phyloP scores from a whole-genome alignment of 2,797 vertebrate species.

The Acanthis flammea region DNA sequence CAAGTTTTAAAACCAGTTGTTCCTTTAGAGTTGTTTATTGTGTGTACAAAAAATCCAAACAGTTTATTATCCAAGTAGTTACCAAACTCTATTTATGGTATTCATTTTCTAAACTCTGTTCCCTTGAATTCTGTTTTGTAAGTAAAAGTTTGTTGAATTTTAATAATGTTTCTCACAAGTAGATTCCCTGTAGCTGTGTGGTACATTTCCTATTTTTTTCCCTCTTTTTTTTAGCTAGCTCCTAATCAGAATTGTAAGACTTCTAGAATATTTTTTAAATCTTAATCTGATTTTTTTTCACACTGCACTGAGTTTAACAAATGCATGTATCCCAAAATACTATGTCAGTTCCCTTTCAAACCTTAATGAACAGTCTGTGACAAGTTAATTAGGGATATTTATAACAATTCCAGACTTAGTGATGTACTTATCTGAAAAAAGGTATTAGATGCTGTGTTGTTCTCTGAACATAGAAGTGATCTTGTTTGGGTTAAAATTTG shows the following conservation, averaged over 20 bases:
- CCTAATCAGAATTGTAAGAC: background rate
- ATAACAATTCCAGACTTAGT: background rate
- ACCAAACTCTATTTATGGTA: background rate
- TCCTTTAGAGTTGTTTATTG: background rate
- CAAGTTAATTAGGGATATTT: constrained; percentile 31
- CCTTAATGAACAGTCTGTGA: constrained; percentile 1
- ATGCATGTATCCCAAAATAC: background rate
- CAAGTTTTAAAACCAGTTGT: background rate
- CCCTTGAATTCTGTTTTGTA: background rate
- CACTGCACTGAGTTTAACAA: background rate
- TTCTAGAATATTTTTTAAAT: background rate
- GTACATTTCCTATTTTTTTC: background rate
- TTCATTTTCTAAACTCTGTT: background rate
- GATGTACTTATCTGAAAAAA: background rate
- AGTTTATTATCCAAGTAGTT: background rate
- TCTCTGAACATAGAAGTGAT: background rate
- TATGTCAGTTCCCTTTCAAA: background rate
- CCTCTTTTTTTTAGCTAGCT: background rate
- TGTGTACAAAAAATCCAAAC: background rate
- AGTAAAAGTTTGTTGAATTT: background rate
- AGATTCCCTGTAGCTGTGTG: background rate
- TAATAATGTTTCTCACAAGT: background rate
- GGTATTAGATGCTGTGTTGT: background rate
- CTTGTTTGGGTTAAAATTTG: background rate
- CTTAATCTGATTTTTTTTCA: background rate